A percentile compares a stretch with the other conserved stretches of the same genome.
These are phyloP conservation scores for Tineola bisselliella DNA, from an alignment of 2,888 invertebrate species.

Conservation along the genomic window DNA sequence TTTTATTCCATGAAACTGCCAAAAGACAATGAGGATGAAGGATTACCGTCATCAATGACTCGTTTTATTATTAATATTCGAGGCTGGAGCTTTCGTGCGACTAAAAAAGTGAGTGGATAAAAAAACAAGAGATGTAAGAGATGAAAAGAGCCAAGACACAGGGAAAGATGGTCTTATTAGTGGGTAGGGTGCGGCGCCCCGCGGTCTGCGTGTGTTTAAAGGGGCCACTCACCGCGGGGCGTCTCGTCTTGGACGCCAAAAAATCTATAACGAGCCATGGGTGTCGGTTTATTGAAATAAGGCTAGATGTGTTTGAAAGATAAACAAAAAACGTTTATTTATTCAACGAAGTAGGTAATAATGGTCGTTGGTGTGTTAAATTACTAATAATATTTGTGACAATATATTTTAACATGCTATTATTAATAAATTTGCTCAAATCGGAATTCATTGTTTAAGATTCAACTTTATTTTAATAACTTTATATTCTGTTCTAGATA, in stretches of 20 bases:
- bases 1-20: constrained; percentile 66
- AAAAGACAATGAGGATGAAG: constrained; percentile 67
- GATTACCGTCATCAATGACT: constrained; percentile 63
- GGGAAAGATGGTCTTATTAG: constrained; percentile 62
- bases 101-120: constrained; percentile 45
- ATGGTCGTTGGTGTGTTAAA: neutral
- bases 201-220: constrained; percentile 67
- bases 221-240: constrained; percentile 38
- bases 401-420: neutral
- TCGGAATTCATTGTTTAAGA: neutral
- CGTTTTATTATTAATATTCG: constrained; percentile 62
- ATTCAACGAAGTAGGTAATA: constrained; percentile 6
- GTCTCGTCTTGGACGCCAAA: constrained; percentile 22
- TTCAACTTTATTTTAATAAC: too few species aligned
- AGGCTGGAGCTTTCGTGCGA: constrained; percentile 17
- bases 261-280: constrained; percentile 23
- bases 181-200: constrained; percentile 53
- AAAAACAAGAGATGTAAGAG: constrained; percentile 54
- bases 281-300: constrained; percentile 13
- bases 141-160: constrained; percentile 60
- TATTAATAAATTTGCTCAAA: neutral
- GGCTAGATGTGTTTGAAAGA: constrained; percentile 3
- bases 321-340: constrained; percentile 3
- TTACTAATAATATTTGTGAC: neutral
- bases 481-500: too few species aligned